Evolutionary conservation across 1,140 invertebrate species (phyloP).

Genomic region (Eciton burchellii): DNA sequence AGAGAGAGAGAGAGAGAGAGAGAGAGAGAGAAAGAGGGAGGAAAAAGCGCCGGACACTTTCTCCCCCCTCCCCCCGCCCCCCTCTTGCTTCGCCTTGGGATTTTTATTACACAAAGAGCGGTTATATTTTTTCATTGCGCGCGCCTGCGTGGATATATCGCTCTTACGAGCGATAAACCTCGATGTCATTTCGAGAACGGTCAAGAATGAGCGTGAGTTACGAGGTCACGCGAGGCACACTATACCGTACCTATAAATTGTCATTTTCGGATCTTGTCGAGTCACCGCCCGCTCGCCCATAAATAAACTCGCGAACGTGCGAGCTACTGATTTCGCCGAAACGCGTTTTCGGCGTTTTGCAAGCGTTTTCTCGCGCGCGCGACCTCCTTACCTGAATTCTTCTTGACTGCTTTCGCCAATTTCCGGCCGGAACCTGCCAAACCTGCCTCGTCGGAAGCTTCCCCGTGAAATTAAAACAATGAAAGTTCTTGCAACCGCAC

Average conservation of each 20-base stretch:
- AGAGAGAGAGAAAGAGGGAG: too few relatives aligned
- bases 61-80: too few relatives aligned
- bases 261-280: constrained; percentile 48
- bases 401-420: constrained; percentile 1
- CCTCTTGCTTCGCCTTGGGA: too few relatives aligned
- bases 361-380: too few relatives aligned
- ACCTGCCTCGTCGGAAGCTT: neutral
- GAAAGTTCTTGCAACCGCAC: neutral
- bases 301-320: constrained; percentile 69
- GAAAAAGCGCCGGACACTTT: neutral
- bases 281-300: constrained; percentile 43
- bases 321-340: constrained; percentile 28
- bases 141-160: constrained; percentile 17
- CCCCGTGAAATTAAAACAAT: neutral
- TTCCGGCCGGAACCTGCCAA: neutral
- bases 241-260: constrained; percentile 55
- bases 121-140: constrained; percentile 44
- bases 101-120: constrained; percentile 4
- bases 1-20: too few relatives aligned
- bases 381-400: constrained; percentile 13
- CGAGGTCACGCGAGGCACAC: constrained; percentile 39
- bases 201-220: constrained; percentile 53
- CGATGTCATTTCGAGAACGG: constrained; percentile 37
- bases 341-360: neutral
- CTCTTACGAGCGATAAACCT: constrained; percentile 36